These are phyloP conservation scores for Penaeus indicus DNA, from an alignment of 1,140 invertebrate species.

Conservation along the genomic window DNA sequence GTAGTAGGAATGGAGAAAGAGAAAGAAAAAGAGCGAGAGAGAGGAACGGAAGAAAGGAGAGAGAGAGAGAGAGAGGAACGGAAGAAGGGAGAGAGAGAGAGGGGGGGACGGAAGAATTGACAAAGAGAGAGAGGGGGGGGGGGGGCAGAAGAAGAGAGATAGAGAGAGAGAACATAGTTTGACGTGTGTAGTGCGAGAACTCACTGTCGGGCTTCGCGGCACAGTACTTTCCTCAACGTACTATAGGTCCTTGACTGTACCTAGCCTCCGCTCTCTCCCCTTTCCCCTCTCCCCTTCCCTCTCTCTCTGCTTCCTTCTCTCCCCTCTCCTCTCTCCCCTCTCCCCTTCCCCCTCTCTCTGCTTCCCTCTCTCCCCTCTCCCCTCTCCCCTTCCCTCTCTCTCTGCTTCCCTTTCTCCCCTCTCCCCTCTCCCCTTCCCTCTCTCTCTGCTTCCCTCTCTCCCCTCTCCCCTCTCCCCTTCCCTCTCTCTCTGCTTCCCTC, in stretches of 20 bases:
- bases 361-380: neutral
- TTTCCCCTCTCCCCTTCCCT: neutral
- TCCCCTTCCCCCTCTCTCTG: neutral
- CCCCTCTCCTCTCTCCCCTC: too few species aligned
- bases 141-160: neutral
- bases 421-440: neutral
- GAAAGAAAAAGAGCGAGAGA: neutral
- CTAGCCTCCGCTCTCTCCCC: too few species aligned
- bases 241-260: too few species aligned
- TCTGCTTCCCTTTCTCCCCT: neutral
- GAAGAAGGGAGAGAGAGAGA: neutral
- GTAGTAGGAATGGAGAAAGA: neutral
- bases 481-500: neutral
- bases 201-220: neutral
- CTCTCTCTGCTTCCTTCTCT: neutral
- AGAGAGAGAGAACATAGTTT: neutral
- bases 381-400: neutral
- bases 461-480: neutral
- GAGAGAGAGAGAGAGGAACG: neutral
- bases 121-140: neutral
- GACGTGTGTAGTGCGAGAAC: neutral
- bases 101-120: neutral
- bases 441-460: neutral
- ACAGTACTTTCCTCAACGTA: too few species aligned
- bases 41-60: neutral